Evolutionary conservation across 2,797 vertebrate species (phyloP).

Genomic region (Gadopsis marmoratus): DNA sequence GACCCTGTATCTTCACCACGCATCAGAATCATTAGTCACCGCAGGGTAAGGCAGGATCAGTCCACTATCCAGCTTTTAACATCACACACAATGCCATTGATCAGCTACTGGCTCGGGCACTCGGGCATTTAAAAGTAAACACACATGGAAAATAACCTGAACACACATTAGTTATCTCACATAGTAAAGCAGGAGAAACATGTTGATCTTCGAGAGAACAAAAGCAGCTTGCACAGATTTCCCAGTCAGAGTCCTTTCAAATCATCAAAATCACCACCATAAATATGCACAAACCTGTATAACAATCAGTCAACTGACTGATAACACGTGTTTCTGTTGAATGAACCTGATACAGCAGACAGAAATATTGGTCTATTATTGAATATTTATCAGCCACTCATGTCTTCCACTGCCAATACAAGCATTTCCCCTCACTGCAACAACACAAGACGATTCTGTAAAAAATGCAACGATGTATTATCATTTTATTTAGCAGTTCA

Average conservation of each 20-base stretch:
- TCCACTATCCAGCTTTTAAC: slow-evolving; percentile 41
- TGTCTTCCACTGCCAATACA: neutral
- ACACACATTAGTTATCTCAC: slow-evolving; percentile 79
- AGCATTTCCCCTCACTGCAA: neutral
- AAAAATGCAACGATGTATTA: neutral
- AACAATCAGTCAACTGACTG: neutral
- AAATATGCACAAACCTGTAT: neutral
- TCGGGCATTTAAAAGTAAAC: slow-evolving; percentile 82
- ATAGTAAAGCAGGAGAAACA: slow-evolving; percentile 27
- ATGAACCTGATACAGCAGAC: neutral
- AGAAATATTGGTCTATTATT: neutral
- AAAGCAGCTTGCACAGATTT: neutral
- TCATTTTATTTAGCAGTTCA: neutral
- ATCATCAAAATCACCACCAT: neutral
- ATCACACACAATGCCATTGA: slow-evolving; percentile 67
- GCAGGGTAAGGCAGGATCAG: slow-evolving; percentile 65
- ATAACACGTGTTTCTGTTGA: neutral
- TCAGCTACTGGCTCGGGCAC: slow-evolving; percentile 73
- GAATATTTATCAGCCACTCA: neutral
- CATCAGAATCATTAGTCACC: slow-evolving; percentile 80
- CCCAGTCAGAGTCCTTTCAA: neutral
- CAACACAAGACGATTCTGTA: neutral
- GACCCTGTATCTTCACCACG: slow-evolving; percentile 73
- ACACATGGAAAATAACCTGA: slow-evolving; percentile 69
- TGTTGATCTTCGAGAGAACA: slow-evolving; percentile 27